Evolutionary conservation across 2,797 vertebrate species (phyloP).

Genomic region (Karalla daura): DNA sequence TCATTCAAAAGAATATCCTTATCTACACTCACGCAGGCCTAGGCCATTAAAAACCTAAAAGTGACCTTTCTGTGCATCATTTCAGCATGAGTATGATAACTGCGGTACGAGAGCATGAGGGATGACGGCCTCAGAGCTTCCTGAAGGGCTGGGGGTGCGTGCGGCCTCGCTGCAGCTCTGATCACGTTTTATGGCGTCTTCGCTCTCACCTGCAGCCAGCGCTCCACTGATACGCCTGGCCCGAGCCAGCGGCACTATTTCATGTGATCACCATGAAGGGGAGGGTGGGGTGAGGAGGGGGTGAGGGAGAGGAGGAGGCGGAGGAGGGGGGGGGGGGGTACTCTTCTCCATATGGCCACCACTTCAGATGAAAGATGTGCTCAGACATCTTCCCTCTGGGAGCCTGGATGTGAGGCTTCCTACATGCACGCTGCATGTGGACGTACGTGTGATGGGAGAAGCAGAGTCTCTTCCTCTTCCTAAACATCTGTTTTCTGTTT

Average conservation of each 20-base stretch:
- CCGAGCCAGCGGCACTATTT: constrained; percentile 41
- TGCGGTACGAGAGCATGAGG: too few species aligned
- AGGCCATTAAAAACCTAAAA: too few species aligned
- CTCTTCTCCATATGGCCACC: constrained; percentile 70
- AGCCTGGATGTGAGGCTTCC: constrained; percentile 61
- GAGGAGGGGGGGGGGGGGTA: constrained; percentile 25
- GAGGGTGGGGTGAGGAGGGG: constrained; percentile 20
- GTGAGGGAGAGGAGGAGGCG: constrained; percentile 20
- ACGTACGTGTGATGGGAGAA: constrained; percentile 70
- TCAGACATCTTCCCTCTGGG: constrained; percentile 65
- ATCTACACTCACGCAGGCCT: too few species aligned
- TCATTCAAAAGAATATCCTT: too few species aligned
- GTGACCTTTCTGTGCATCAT: background rate
- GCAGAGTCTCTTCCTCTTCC: constrained; percentile 53
- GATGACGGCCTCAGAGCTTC: too few species aligned
- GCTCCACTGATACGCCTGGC: constrained; percentile 31
- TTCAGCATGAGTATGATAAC: too few species aligned
- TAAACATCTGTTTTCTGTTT: constrained; percentile 61
- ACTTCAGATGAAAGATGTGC: constrained; percentile 74
- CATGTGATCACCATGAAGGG: constrained; percentile 19
- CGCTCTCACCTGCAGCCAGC: constrained; percentile 22
- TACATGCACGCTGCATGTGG: constrained; percentile 52
- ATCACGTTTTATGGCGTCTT: constrained; percentile 19
- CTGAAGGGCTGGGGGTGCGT: too few species aligned
- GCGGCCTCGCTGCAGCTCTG: too few species aligned